phyloP scores from a whole-genome alignment of 2,888 invertebrate species.

The Crepidodera aurea region DNA sequence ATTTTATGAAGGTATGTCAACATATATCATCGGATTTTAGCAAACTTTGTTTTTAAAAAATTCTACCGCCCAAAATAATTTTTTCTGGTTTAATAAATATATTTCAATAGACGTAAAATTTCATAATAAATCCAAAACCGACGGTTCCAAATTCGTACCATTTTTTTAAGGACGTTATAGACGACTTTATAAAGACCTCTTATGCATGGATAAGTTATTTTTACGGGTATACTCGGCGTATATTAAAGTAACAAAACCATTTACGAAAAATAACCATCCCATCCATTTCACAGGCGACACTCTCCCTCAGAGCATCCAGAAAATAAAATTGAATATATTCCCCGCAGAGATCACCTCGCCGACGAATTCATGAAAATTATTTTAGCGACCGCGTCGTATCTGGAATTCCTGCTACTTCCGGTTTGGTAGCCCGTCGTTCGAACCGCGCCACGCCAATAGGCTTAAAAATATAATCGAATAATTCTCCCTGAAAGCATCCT shows the following conservation, averaged over 20 bases:
- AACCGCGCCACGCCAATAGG: not conserved
- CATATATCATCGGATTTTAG: no score
- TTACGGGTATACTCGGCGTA: no score
- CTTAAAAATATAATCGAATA: slow-evolving; percentile 21
- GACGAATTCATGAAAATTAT: not conserved
- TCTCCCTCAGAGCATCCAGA: slow-evolving; percentile 10
- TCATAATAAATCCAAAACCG: no score
- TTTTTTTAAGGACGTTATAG: no score
- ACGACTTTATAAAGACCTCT: no score
- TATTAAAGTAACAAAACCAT: not conserved
- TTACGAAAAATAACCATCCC: slow-evolving; percentile 4
- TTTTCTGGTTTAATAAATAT: no score
- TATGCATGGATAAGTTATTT: no score
- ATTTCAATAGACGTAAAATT: no score
- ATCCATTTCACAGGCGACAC: slow-evolving; percentile 5
- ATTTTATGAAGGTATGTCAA: no score
- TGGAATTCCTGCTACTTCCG: not conserved
- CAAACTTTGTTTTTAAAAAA: no score
- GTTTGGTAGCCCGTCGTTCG: not conserved
- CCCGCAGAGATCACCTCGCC: not conserved
- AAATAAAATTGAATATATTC: slow-evolving; percentile 18
- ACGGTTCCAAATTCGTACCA: no score
- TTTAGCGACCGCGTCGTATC: not conserved
- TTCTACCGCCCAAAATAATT: no score
- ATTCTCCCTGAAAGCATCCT: slow-evolving; percentile 16